A percentile compares a stretch with the other conserved stretches of the same genome.
Conservation (phyloP, 2,888 invertebrate species). For the Stenodera caucasica region DNA sequence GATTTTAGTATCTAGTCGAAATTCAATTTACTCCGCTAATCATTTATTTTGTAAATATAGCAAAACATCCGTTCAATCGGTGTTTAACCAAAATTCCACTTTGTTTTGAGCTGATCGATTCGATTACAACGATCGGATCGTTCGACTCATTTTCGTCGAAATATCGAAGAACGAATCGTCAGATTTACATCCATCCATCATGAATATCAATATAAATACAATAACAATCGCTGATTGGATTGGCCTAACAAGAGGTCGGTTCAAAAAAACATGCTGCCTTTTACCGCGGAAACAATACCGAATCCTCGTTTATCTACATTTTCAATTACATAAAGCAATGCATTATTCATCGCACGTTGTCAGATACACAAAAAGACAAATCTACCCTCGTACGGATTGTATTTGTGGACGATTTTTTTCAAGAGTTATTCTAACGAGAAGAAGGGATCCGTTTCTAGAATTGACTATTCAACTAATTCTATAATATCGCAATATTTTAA, state of each 20-base stretch:
- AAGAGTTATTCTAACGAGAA: slow-evolving; percentile 18
- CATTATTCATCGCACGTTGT: slow-evolving; percentile 36
- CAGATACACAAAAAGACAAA: slow-evolving; percentile 28
- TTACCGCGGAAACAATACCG: slow-evolving; percentile 20
- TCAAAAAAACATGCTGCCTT: slow-evolving; percentile 24
- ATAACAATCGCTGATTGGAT: slow-evolving; percentile 21
- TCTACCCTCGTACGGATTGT: slow-evolving; percentile 27
- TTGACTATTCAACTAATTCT: no score
- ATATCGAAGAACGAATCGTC: no score
- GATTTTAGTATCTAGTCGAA: not conserved
- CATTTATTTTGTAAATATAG: not conserved
- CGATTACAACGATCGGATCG: no score
- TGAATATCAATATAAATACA: slow-evolving; percentile 32
- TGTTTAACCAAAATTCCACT: not conserved
- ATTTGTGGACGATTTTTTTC: slow-evolving; percentile 31
- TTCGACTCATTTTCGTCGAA: no score
- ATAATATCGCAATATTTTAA: no score
- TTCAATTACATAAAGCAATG: slow-evolving; percentile 37
- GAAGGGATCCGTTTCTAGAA: no score
- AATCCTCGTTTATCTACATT: slow-evolving; percentile 32
- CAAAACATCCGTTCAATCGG: not conserved
- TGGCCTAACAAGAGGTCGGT: not conserved
- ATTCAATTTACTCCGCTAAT: not conserved
- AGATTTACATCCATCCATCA: slow-evolving; percentile 28
- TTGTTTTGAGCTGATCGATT: no score